phyloP scores from a whole-genome alignment of 2,113 vertebrate genomes.

The Labrus mixtus region DNA sequence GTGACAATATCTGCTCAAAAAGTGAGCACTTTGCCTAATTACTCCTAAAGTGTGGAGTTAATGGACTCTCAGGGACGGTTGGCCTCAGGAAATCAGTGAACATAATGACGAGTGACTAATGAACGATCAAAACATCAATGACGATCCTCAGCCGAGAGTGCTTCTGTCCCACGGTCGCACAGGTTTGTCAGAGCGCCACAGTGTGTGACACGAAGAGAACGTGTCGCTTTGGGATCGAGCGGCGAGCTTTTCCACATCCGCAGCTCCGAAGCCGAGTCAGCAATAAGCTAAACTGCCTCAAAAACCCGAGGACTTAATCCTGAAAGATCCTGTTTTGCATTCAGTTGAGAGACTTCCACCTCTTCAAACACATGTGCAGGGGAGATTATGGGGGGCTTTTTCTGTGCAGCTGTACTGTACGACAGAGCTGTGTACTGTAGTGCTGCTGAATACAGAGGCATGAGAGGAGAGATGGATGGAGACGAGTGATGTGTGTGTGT shows the following conservation, averaged over 20 bases:
- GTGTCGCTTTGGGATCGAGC: conserved; percentile 25
- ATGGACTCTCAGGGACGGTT: conserved; percentile 65
- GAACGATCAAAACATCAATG: conserved; percentile 79
- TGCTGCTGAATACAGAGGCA: conserved; percentile 18
- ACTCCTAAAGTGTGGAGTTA: conserved; percentile 71
- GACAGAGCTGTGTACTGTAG: conserved; percentile 42
- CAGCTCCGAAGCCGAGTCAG: conserved; percentile 64
- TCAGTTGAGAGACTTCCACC: conserved; percentile 71
- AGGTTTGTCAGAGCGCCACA: background rate
- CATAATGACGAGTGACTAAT: conserved; percentile 84
- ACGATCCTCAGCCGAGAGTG: conserved; percentile 44
- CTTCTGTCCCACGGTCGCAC: conserved; percentile 40
- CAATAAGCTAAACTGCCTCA: conserved; percentile 74
- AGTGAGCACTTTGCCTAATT: conserved; percentile 70
- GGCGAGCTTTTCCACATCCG: conserved; percentile 47
- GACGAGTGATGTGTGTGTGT: conserved; percentile 4
- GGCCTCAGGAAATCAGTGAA: conserved; percentile 77
- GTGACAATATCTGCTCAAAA: conserved; percentile 49
- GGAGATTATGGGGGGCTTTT: conserved; percentile 69
- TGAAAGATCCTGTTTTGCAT: conserved; percentile 82
- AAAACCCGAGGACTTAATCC: conserved; percentile 79
- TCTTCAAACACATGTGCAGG: conserved; percentile 75
- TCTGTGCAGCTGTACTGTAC: conserved; percentile 51
- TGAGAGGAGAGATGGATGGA: conserved; percentile 12
- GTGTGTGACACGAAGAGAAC: conserved; percentile 9